Conservation (phyloP, 92 coral and sea anemone genomes). For the Epizoanthus stellaris region DNA sequence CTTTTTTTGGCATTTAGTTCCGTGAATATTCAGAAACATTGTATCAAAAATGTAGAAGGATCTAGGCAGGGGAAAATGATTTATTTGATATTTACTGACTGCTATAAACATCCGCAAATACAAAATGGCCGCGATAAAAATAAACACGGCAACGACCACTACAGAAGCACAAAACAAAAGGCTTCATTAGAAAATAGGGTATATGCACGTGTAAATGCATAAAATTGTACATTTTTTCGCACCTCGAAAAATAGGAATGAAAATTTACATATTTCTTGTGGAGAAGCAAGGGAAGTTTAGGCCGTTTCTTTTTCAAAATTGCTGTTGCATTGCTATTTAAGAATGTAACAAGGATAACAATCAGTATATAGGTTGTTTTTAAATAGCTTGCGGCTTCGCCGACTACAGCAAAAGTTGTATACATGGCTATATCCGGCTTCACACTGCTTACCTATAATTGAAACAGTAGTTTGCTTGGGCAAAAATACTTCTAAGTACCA, state of each 20-base stretch:
- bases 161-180: slow-evolving; percentile 7
- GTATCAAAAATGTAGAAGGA: slow-evolving; percentile 8
- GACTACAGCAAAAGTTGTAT: slow-evolving; percentile 19
- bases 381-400: slow-evolving; percentile 25
- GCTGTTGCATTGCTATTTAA: slow-evolving; percentile 18
- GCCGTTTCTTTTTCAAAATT: slow-evolving; percentile 24
- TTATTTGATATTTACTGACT: slow-evolving; percentile 19
- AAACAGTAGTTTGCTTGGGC: slow-evolving; percentile 21
- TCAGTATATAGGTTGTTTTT: slow-evolving; percentile 23
- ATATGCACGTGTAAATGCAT: slow-evolving; percentile 19
- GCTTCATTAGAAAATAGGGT: slow-evolving; percentile 16
- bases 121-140: slow-evolving; percentile 17
- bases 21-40: slow-evolving; percentile 5
- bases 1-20: slow-evolving; percentile 10
- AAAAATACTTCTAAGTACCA: slow-evolving; percentile 15
- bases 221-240: slow-evolving; percentile 9
- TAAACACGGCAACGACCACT: slow-evolving; percentile 1
- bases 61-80: slow-evolving; percentile 13
- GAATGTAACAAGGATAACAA: slow-evolving; percentile 12
- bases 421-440: slow-evolving; percentile 5
- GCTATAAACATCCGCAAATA: too few relatives aligned
- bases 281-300: slow-evolving; percentile 9
- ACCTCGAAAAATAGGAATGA: slow-evolving; percentile 20
- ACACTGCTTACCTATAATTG: slow-evolving; percentile 8
- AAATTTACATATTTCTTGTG: slow-evolving; percentile 15